Evolutionary conservation across 53 echinoderm and acorn worm species (phyloP).

Genomic region (Pentamera pediparva): DNA sequence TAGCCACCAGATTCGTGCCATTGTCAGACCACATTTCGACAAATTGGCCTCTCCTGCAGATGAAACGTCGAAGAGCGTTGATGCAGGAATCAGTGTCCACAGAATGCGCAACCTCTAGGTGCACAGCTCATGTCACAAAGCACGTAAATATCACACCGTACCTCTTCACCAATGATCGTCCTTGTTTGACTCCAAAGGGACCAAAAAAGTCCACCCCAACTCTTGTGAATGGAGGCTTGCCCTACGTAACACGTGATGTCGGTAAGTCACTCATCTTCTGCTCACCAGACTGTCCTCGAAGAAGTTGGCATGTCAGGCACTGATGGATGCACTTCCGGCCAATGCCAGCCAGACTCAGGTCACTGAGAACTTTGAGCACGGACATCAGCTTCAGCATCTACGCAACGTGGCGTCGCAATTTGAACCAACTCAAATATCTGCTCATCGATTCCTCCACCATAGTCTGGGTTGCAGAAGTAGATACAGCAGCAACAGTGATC

Average conservation of each 20-base stretch:
- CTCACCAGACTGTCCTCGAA: constrained; percentile 22
- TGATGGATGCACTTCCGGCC: constrained; percentile 5
- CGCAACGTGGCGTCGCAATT: background rate
- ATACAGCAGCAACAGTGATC: background rate
- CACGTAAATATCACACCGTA: constrained; percentile 75
- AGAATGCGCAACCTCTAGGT: constrained; percentile 43
- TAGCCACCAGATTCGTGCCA: constrained; percentile 49
- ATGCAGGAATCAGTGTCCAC: constrained; percentile 60
- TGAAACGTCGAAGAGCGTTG: constrained; percentile 57
- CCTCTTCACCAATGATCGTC: constrained; percentile 38
- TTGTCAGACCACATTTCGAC: constrained; percentile 44
- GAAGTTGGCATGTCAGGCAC: constrained; percentile 46
- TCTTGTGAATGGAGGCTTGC: constrained; percentile 51
- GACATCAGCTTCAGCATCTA: constrained; percentile 23
- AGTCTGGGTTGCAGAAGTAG: background rate
- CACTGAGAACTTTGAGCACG: constrained; percentile 2
- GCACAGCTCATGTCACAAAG: constrained; percentile 50
- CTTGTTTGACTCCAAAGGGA: constrained; percentile 60
- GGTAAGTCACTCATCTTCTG: constrained; percentile 77
- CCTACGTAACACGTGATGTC: constrained; percentile 27
- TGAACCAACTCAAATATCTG: constrained; percentile 25
- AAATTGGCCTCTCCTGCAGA: constrained; percentile 49
- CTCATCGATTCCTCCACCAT: background rate
- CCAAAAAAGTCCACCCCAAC: constrained; percentile 65
- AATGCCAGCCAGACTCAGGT: background rate